Conservation (phyloP, 2,888 invertebrate genomes). For the Eueremaeus valkanovi region DNA sequence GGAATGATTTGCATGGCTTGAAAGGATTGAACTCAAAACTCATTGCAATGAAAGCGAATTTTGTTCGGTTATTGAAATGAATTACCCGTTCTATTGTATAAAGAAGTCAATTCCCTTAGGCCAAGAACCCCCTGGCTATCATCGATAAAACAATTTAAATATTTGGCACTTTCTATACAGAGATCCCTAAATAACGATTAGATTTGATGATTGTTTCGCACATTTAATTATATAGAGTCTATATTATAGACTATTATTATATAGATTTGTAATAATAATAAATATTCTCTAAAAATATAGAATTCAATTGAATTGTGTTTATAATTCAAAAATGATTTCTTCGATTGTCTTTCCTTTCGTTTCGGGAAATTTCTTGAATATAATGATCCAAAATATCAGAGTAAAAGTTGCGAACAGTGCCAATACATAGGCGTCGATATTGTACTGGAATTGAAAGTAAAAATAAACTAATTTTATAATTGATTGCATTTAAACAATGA, state of each 20-base stretch:
- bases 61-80: too few relatives aligned
- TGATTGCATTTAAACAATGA: not conserved
- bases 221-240: not conserved
- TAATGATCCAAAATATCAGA: conserved; percentile 68
- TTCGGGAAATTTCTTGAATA: conserved; percentile 78
- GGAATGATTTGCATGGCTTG: too few relatives aligned
- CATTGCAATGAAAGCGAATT: conserved; percentile 42
- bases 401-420: conserved; percentile 72
- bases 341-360: conserved; percentile 81
- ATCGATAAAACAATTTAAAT: conserved; percentile 6
- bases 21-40: too few relatives aligned
- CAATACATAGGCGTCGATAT: conserved; percentile 66
- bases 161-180: conserved; percentile 22
- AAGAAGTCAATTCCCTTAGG: too few relatives aligned
- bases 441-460: conserved; percentile 54
- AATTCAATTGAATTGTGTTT: not conserved
- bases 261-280: not conserved
- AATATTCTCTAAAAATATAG: conserved; percentile 9
- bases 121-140: too few relatives aligned
- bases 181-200: not conserved
- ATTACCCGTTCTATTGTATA: too few relatives aligned
- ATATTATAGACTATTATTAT: too few relatives aligned
- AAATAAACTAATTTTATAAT: not conserved
- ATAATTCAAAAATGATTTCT: conserved; percentile 59
- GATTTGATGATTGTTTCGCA: not conserved